phyloP scores from a whole-genome alignment of 2,888 invertebrate genomes.

The Aporophyla nigra region DNA sequence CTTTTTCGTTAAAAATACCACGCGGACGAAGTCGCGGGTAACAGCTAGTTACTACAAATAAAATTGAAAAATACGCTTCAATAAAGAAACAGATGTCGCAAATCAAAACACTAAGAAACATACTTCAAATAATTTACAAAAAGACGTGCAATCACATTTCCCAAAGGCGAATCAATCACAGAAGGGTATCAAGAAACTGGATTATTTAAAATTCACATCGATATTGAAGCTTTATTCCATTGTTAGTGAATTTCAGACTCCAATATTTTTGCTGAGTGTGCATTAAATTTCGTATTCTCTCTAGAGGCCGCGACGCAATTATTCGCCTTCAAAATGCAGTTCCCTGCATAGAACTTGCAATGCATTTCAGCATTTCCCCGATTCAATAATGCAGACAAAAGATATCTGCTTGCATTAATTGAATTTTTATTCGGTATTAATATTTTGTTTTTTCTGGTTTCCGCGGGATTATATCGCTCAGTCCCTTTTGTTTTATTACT shows the following conservation, averaged over 20 bases:
- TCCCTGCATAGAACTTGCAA: slow-evolving; percentile 74
- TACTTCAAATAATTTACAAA: slow-evolving; percentile 36
- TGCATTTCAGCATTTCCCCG: slow-evolving; percentile 74
- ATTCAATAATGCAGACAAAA: slow-evolving; percentile 65
- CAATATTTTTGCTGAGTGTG: slow-evolving; percentile 76
- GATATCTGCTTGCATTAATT: slow-evolving; percentile 58
- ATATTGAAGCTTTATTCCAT: slow-evolving; percentile 67
- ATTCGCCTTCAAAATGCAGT: slow-evolving; percentile 84
- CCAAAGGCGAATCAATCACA: slow-evolving; percentile 52
- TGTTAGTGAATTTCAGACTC: slow-evolving; percentile 68
- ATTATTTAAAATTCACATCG: slow-evolving; percentile 62
- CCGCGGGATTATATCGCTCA: slow-evolving; percentile 21
- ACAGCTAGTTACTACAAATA: too few species aligned
- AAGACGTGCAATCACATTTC: slow-evolving; percentile 21
- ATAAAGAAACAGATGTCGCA: slow-evolving; percentile 26
- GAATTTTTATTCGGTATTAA: slow-evolving; percentile 22
- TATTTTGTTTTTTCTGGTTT: slow-evolving; percentile 1
- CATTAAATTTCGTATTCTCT: slow-evolving; percentile 81
- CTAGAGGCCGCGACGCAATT: slow-evolving; percentile 78
- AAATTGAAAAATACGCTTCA: slow-evolving; percentile 6
- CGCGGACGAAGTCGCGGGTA: too few species aligned
- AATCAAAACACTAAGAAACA: slow-evolving; percentile 22
- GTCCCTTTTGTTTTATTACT: slow-evolving; percentile 17
- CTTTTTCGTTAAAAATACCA: too few species aligned
- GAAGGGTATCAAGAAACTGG: slow-evolving; percentile 36